Evolutionary conservation across 92 coral and sea anemone genomes (phyloP).

Genomic region (Porites evermanni): DNA sequence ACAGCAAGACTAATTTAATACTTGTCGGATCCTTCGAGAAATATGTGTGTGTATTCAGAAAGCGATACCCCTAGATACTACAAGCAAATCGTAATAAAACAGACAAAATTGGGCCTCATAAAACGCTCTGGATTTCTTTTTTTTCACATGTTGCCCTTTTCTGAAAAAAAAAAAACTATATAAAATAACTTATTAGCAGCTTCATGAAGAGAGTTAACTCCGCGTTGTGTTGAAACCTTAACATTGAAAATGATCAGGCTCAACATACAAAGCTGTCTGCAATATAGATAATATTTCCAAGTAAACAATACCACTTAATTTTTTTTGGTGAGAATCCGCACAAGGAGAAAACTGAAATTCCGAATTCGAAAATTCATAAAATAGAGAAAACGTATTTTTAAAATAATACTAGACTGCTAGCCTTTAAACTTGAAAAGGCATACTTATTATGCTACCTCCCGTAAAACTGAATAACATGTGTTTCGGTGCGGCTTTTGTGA

Average conservation of each 20-base stretch:
- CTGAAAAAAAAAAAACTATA: too few relatives aligned
- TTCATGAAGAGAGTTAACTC: background rate
- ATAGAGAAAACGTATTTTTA: too few relatives aligned
- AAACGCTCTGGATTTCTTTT: too few relatives aligned
- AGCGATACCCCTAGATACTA: too few relatives aligned
- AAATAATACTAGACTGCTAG: background rate
- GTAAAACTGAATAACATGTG: conserved; percentile 18
- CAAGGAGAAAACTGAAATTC: conserved; percentile 1
- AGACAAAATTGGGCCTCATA: too few relatives aligned
- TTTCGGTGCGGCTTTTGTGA: conserved; percentile 11
- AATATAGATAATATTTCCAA: conserved; percentile 10
- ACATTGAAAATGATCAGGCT: background rate
- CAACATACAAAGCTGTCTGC: conserved; percentile 4
- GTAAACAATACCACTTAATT: conserved; percentile 19
- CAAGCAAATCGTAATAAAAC: too few relatives aligned
- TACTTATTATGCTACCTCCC: background rate
- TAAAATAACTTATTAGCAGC: background rate
- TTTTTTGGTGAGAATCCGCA: background rate
- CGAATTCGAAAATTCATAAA: too few relatives aligned
- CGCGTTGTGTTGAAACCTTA: background rate
- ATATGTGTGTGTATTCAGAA: too few relatives aligned
- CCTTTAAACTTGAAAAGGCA: background rate
- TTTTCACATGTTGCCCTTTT: too few relatives aligned
- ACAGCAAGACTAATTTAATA: too few relatives aligned
- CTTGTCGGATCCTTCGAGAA: too few relatives aligned